Evolutionary conservation across 2,113 vertebrate species (phyloP).

Genomic region (human): GRCh38 chr12:53253501-53254000

Average conservation of each 20-base stretch:
- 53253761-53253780: constrained; percentile 93
- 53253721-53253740: constrained; percentile 91
- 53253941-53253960: constrained; percentile 90
- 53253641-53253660: constrained; percentile 96
- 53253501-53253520: constrained; percentile 89
- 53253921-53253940: constrained; percentile 92
- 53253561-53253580: constrained; percentile 90
- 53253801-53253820: constrained; percentile 95
- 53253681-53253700: constrained; percentile 93
- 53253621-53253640: constrained; percentile 95
- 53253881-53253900: constrained; percentile 93
- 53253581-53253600: constrained; percentile 92
- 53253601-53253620: constrained; percentile 96
- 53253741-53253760: constrained; percentile 89
- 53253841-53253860: constrained; percentile 91
- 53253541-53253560: constrained; percentile 91
- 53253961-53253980: constrained; percentile 94
- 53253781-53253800: constrained; percentile 92
- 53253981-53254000: constrained; percentile 92
- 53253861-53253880: constrained; percentile 93
- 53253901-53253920: constrained; percentile 96
- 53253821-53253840: constrained; percentile 92
- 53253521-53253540: constrained; percentile 85
- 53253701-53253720: constrained; percentile 93
- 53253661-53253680: constrained; percentile 92